Evolutionary conservation across 2,888 invertebrate genomes (phyloP).

Genomic region (Pseudococcus viburni): DNA sequence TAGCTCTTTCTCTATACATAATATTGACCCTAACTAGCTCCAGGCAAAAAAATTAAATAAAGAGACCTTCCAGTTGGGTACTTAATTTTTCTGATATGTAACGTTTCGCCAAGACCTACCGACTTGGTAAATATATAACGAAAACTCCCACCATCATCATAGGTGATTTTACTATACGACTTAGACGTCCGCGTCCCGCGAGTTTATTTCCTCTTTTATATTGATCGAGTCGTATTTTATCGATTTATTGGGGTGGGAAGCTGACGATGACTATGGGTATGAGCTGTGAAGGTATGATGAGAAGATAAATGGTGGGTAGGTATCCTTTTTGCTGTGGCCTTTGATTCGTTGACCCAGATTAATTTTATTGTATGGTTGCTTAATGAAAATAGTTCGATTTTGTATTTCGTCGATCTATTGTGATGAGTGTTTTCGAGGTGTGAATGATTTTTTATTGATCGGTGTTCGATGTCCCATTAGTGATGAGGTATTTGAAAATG

Average conservation of each 20-base stretch:
- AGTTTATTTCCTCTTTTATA: constrained; percentile 11
- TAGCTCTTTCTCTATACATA: not conserved
- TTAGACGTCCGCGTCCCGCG: not conserved
- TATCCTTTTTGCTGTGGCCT: not conserved
- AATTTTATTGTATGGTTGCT: not conserved
- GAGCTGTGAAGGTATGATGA: not conserved
- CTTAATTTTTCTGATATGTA: not conserved
- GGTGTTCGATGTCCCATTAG: too few species aligned
- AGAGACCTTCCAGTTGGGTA: not conserved
- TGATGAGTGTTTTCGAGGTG: too few species aligned
- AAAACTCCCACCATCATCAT: constrained; percentile 4
- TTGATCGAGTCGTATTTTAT: not conserved
- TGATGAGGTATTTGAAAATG: too few species aligned
- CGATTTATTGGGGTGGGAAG: not conserved
- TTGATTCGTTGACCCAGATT: not conserved
- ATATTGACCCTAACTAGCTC: constrained; percentile 15
- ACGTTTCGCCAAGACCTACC: constrained; percentile 5
- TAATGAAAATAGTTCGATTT: not conserved
- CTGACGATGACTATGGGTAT: not conserved
- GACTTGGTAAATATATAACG: constrained; percentile 11
- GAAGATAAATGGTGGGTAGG: not conserved
- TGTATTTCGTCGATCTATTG: not conserved
- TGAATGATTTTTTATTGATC: too few species aligned
- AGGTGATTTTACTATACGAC: not conserved
- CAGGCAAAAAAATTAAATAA: constrained; percentile 18